These are phyloP conservation scores for Metopolophium dirhodum DNA, from an alignment of 1,140 invertebrate genomes.

Conservation along the genomic window DNA sequence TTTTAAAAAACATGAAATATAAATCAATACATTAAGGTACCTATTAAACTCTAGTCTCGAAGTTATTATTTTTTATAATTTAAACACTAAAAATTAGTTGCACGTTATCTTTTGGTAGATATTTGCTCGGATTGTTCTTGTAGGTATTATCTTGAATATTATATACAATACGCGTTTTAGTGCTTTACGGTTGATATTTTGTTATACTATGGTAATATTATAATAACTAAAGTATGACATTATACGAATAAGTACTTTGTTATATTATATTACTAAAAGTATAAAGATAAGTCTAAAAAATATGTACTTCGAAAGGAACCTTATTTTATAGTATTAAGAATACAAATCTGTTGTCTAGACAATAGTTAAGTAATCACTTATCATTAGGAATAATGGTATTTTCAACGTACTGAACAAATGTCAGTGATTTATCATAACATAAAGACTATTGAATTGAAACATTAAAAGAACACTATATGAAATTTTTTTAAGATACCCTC, in stretches of 20 bases:
- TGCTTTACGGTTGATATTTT: background rate
- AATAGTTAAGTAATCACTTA: constrained; percentile 10
- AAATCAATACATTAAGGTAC: too few species aligned
- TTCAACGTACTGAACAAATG: background rate
- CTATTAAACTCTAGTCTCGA: background rate
- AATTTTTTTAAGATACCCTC: background rate
- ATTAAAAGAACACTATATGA: background rate
- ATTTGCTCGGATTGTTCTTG: background rate
- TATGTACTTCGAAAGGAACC: background rate
- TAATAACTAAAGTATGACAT: background rate
- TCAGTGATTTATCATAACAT: background rate
- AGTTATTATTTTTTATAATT: background rate
- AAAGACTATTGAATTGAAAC: background rate
- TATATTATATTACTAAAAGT: background rate
- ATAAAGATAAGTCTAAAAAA: background rate
- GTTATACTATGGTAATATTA: background rate
- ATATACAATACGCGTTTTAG: background rate
- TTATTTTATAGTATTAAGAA: background rate
- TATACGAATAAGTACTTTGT: background rate
- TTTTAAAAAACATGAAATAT: too few species aligned
- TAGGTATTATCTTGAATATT: background rate
- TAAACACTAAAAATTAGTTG: background rate
- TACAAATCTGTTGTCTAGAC: background rate
- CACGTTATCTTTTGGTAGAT: background rate
- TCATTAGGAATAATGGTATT: background rate